Evolutionary conservation across 2,888 invertebrate species (phyloP), one percentile per base, ranked within the genome.

Genomic region (Notodonta ziczac): DNA sequence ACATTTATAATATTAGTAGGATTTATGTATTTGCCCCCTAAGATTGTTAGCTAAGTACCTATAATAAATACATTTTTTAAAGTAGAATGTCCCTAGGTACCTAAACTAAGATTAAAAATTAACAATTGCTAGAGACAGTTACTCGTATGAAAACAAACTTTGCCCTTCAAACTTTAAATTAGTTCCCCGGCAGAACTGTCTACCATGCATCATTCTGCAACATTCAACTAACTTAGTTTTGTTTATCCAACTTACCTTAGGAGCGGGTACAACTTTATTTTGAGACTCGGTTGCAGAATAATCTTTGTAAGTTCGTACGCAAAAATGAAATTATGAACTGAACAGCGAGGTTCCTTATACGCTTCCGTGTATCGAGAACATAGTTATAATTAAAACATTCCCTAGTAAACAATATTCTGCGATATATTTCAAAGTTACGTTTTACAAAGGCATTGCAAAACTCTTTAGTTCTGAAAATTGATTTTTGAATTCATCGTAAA

Each of bases 121-220:
- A 66, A 70, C 70, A 58, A 60, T 61, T 46, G 55, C 32, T 13
- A 5, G 50, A 50, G 65, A 73, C 65, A 66, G 52, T 62, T 51
- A 69, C 68, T 67, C 61, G 65, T 62, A 62, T 67, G 77, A 69
- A 74, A 83, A 82, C 81, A 77, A 80, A 78, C 70, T 65, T 62
- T 74, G 73, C 70, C 79, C 79, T 82, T 80, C 70, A 77, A 85
- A 85, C 79, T 87, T 85, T 84, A 85, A 85, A 87, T 87, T 83
- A 84, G 82, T 83, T 86, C 71, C 67, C 71, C 69, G 63, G 62
- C 61, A 65, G 72, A 81, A 78, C 73, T 62, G 65, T 65, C 63
- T 67, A 76, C 74, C 80, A 83, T 83, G 78, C 82, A 84, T 82
- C 79, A 82, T 80, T 78, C 78, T 78, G 74, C 71, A 74, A 62